Evolutionary conservation across 2,888 invertebrate genomes (phyloP).

Genomic region (Drosophila infuscata): DNA sequence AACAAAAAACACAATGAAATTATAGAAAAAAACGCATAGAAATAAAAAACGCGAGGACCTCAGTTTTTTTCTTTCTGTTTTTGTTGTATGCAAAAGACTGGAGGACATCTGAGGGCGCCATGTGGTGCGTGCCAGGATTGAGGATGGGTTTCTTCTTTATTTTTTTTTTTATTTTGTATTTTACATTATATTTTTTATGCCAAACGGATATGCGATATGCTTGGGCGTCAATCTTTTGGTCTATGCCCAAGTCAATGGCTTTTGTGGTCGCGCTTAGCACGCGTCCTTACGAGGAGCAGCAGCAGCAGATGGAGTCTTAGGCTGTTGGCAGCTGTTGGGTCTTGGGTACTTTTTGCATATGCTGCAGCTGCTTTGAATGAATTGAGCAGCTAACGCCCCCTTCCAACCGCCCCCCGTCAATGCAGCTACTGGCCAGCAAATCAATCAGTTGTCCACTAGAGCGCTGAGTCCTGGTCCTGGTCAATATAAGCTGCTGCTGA

Average conservation of each 20-base stretch:
- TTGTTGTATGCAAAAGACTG: slow-evolving; percentile 75
- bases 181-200: slow-evolving; percentile 56
- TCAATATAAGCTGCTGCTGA: slow-evolving; percentile 22
- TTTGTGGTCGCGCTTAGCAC: slow-evolving; percentile 74
- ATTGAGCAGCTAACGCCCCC: slow-evolving; percentile 29
- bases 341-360: slow-evolving; percentile 65
- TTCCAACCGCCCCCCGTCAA: neutral
- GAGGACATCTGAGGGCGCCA: slow-evolving; percentile 63
- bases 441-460: slow-evolving; percentile 75
- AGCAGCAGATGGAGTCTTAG: slow-evolving; percentile 20
- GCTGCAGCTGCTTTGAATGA: slow-evolving; percentile 64
- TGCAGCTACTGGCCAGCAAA: slow-evolving; percentile 27
- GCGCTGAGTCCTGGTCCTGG: slow-evolving; percentile 11
- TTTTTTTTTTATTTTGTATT: neutral
- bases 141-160: slow-evolving; percentile 7
- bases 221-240: slow-evolving; percentile 71
- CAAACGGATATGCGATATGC: slow-evolving; percentile 76
- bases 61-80: slow-evolving; percentile 51
- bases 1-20: slow-evolving; percentile 58
- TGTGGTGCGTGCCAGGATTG: slow-evolving; percentile 71
- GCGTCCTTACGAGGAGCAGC: slow-evolving; percentile 44
- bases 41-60: slow-evolving; percentile 61
- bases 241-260: slow-evolving; percentile 70
- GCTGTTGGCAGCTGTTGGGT: slow-evolving; percentile 59
- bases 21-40: slow-evolving; percentile 49